A percentile compares a stretch with the other conserved stretches of the same genome.
These are phyloP conservation scores for Oreonectes daqikongensis DNA, from an alignment of 2,797 vertebrate species.

Conservation along the genomic window DNA sequence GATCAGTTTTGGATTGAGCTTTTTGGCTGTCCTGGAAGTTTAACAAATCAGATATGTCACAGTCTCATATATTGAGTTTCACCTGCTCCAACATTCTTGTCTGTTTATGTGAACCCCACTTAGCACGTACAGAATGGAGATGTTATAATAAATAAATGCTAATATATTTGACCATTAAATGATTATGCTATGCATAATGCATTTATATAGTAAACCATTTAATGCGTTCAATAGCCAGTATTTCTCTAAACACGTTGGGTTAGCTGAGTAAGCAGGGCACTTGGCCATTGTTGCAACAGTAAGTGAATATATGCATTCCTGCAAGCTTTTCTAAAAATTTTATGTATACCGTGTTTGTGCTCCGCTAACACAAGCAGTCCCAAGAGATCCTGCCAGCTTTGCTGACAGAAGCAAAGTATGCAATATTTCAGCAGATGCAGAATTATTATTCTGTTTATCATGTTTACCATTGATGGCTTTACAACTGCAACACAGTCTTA, in stretches of 20 bases:
- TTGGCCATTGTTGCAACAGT: slow-evolving; percentile 23
- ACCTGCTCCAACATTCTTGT: background rate
- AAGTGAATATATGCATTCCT: slow-evolving; percentile 27
- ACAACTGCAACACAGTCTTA: slow-evolving; percentile 9
- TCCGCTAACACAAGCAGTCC: slow-evolving; percentile 24
- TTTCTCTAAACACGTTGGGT: background rate
- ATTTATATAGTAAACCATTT: background rate
- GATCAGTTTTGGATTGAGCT: no score
- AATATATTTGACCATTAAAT: background rate
- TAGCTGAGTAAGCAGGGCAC: slow-evolving; percentile 34
- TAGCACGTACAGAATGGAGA: background rate
- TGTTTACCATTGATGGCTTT: slow-evolving; percentile 14
- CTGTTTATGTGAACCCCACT: background rate
- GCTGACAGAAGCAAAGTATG: slow-evolving; percentile 21
- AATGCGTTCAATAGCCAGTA: background rate
- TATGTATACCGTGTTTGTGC: slow-evolving; percentile 9
- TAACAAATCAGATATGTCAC: background rate
- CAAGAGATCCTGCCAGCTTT: slow-evolving; percentile 19
- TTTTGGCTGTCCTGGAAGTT: background rate
- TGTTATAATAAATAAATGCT: background rate
- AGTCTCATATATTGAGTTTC: background rate
- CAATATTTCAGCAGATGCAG: slow-evolving; percentile 26
- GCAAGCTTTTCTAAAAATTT: slow-evolving; percentile 26
- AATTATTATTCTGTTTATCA: slow-evolving; percentile 30
- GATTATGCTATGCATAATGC: background rate